Evolutionary conservation across 2,888 invertebrate genomes (phyloP).

Genomic region (Quadroppia sp.): DNA sequence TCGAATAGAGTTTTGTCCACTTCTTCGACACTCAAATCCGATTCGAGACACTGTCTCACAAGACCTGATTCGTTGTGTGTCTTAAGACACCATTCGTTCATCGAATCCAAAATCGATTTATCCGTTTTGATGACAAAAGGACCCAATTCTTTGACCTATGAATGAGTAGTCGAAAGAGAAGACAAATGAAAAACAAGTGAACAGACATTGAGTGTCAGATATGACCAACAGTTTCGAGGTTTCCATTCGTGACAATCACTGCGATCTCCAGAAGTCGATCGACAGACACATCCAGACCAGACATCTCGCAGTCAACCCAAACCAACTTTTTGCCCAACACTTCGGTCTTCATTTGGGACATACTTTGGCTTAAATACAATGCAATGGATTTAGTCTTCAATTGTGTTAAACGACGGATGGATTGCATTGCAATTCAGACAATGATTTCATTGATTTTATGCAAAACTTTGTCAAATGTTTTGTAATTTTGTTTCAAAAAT

Average conservation of each 20-base stretch:
- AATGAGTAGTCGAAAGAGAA: not conserved
- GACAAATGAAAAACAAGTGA: not conserved
- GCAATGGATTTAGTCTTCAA: not conserved
- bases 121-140: slow-evolving; percentile 42
- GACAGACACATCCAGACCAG: slow-evolving; percentile 71
- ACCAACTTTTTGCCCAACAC: slow-evolving; percentile 35
- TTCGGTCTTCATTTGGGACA: slow-evolving; percentile 3
- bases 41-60: slow-evolving; percentile 38
- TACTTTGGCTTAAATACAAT: not conserved
- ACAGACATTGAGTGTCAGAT: not conserved
- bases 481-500: too few relatives aligned
- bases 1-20: slow-evolving; percentile 39
- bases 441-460: too few relatives aligned
- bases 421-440: not conserved
- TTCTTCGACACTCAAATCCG: slow-evolving; percentile 42
- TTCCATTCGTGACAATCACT: slow-evolving; percentile 75
- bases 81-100: slow-evolving; percentile 77
- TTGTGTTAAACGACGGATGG: not conserved
- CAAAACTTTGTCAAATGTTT: too few relatives aligned
- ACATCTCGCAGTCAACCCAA: slow-evolving; percentile 63
- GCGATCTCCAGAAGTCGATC: slow-evolving; percentile 84
- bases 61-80: slow-evolving; percentile 63
- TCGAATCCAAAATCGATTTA: slow-evolving; percentile 64
- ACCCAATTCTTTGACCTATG: slow-evolving; percentile 39
- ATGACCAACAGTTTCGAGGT: slow-evolving; percentile 60